Conservation (phyloP, 2,113 vertebrate genomes). For the Thamnaconus septentrionalis region DNA sequence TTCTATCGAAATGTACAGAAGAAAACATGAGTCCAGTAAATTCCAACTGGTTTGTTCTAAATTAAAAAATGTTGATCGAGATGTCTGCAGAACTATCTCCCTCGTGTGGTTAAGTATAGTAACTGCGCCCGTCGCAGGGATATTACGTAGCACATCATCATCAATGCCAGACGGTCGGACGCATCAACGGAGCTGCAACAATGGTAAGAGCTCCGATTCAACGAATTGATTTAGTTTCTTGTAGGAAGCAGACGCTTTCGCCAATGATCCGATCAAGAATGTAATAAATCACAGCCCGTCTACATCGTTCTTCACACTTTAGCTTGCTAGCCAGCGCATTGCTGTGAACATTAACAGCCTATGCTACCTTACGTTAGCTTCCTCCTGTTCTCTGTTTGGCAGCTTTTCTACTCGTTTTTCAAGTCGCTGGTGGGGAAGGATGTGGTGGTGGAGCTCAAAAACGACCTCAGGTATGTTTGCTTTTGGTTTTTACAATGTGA, state of each 20-base stretch:
- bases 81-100: constrained; percentile 26
- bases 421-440: constrained; percentile 94
- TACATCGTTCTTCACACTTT: too few species aligned
- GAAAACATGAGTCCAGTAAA: not conserved
- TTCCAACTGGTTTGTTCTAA: not conserved
- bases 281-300: accelerated
- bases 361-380: constrained; percentile 29
- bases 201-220: constrained; percentile 48
- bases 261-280: too few species aligned
- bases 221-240: too few species aligned
- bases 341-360: constrained; percentile 8
- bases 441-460: constrained; percentile 92
- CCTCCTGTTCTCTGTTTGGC: constrained; percentile 27
- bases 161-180: constrained; percentile 34
- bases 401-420: constrained; percentile 96
- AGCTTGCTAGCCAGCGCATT: not conserved
- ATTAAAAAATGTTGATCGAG: not conserved
- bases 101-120: not conserved
- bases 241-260: too few species aligned
- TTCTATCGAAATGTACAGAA: too few species aligned
- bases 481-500: not conserved
- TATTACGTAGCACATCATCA: constrained; percentile 1
- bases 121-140: constrained; percentile 17
- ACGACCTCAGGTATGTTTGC: constrained; percentile 83
- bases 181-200: constrained; percentile 18